Evolutionary conservation across 2,888 invertebrate genomes (phyloP), one percentile per base, ranked within the genome.

Genomic region (Epinotia nisella): DNA sequence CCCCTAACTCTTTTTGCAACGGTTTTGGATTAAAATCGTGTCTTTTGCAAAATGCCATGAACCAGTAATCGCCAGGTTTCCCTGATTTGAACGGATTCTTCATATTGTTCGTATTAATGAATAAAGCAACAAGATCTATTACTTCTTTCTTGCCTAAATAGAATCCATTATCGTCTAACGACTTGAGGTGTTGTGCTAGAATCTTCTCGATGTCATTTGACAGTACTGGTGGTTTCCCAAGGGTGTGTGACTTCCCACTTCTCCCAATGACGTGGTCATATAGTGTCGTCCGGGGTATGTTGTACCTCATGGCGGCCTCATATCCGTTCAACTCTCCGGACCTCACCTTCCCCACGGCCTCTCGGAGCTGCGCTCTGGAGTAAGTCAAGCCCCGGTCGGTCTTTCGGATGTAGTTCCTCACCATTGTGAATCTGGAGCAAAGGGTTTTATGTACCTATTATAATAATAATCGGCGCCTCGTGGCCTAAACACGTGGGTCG

Each of bases 361-460:
- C 59, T 1, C 3, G 13, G 1, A 68, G 49, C 13, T 59, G 41
- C 1, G 45, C 59, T 21, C 24, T 45, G 15, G 45, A 29, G 49
- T 59, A 68, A 1, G 24, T 68, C 39, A 65, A 13, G 7, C 67
- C 58, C 29, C 59, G 41, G 49, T 68, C 59, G 0, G 58, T 58
- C 17, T 68, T 68, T 0, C 67, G 45, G 24, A 68, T 29, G 67
- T 68, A 68, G 29, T 49, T 58, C 3, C 67, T 24, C 24, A 58
- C 58, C 67, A 68, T 68, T 29, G n/a, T 49, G 13, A 4, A 45
- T 29, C 67, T 68, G 19, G 17, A 68, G 15, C 13, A 24, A 41
- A 61, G 21, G 3, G 21, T 19, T 53, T n/a, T 1, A n/a, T n/a
- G n/a, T n/a, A n/a, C n/a, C n/a, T n/a, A n/a, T n/a, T n/a, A n/a